Percentiles rank a stretch among this genome's conserved stretches.
phyloP scores from a whole-genome alignment of 2,113 vertebrate species.

The Rhodinocichla rosea region DNA sequence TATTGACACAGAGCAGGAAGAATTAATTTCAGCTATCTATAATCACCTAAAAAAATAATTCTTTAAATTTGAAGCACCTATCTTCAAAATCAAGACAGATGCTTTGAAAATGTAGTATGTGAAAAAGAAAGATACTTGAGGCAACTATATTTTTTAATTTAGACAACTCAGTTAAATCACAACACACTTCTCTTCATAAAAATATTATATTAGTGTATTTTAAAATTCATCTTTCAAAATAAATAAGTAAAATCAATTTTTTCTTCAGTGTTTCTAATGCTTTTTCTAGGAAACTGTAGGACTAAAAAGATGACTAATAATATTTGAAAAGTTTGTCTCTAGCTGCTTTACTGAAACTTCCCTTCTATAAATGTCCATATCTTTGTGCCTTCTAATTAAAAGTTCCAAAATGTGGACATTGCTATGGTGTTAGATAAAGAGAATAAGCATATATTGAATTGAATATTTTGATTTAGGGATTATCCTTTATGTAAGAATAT shows the following conservation, averaged over 20 bases:
- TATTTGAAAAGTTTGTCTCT: neutral
- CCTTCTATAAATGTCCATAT: neutral
- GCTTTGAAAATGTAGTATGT: neutral
- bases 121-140: neutral
- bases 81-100: neutral
- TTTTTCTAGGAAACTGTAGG: neutral
- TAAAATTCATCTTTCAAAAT: neutral
- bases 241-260: neutral
- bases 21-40: neutral
- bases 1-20: neutral
- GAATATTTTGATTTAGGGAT: neutral
- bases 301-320: neutral
- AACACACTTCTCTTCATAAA: neutral
- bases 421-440: neutral
- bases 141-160: neutral
- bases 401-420: neutral
- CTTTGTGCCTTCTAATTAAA: neutral
- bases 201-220: rapidly evolving
- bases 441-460: neutral
- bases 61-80: neutral
- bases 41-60: neutral
- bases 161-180: neutral
- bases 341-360: neutral
- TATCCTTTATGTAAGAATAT: neutral
- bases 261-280: neutral